Conservation (phyloP, 2,888 invertebrate genomes). For the Chrysolina haemoptera region DNA sequence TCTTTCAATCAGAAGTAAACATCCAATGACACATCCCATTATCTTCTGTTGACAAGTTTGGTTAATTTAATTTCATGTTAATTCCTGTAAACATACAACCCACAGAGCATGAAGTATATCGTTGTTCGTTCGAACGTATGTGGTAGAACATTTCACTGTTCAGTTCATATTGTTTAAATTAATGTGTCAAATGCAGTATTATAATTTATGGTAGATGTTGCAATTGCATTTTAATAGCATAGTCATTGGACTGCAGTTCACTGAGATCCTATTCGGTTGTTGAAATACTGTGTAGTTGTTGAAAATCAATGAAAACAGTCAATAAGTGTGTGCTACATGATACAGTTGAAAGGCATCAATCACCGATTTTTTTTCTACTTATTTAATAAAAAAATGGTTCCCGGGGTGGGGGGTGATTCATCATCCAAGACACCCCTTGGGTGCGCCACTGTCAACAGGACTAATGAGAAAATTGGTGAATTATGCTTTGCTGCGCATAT, state of each 20-base stretch:
- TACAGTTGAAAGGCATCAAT: too few relatives aligned
- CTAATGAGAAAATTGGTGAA: too few relatives aligned
- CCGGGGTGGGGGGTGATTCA: too few relatives aligned
- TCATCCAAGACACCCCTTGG: too few relatives aligned
- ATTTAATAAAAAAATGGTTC: too few relatives aligned
- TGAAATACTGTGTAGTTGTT: neutral
- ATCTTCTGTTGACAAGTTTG: constrained; percentile 2
- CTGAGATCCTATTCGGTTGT: neutral
- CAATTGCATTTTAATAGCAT: neutral
- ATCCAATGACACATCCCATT: neutral
- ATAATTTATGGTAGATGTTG: neutral
- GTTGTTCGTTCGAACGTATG: neutral
- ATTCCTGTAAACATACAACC: neutral
- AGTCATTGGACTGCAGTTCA: neutral
- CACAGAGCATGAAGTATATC: constrained; percentile 3
- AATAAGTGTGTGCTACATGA: too few relatives aligned
- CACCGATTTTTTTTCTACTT: too few relatives aligned
- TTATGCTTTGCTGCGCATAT: too few relatives aligned
- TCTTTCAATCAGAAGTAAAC: neutral
- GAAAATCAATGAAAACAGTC: too few relatives aligned
- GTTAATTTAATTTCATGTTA: neutral
- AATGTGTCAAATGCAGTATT: constrained; percentile 10
- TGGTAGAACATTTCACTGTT: neutral
- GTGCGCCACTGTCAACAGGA: too few relatives aligned
- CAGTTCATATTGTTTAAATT: constrained; percentile 1